phyloP scores from a whole-genome alignment of 2,888 invertebrate genomes.

The Athalia rosae region DNA sequence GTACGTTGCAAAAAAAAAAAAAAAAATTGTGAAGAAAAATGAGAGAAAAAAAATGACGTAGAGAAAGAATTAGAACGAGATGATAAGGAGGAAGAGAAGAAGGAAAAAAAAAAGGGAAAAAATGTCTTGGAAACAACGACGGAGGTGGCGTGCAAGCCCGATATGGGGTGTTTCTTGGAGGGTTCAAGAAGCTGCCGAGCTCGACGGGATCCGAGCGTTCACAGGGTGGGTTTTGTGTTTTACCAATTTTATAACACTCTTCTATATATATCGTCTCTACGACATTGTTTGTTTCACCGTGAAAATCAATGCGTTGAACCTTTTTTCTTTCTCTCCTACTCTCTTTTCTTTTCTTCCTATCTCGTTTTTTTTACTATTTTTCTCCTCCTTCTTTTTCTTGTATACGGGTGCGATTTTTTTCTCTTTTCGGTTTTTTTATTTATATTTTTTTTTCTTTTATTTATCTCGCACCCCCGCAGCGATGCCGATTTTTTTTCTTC shows the following conservation, averaged over 20 bases:
- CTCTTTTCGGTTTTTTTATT: not conserved
- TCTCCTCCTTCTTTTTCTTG: not conserved
- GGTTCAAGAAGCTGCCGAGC: no score
- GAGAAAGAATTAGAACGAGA: no score
- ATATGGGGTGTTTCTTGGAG: not conserved
- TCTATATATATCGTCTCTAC: not conserved
- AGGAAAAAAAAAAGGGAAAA: no score
- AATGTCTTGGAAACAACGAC: not conserved
- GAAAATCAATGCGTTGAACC: conserved; percentile 39
- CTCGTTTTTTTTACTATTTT: not conserved
- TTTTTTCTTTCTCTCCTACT: not conserved
- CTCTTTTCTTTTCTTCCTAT: not conserved
- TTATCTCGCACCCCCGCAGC: not conserved
- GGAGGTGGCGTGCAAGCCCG: not conserved
- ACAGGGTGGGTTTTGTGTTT: not conserved
- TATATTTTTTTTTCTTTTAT: not conserved
- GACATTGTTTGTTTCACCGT: conserved; percentile 41
- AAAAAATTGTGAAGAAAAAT: no score
- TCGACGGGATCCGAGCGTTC: no score
- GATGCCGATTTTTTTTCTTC: no score
- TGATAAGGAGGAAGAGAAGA: no score
- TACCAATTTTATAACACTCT: not conserved
- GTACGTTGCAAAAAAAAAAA: no score
- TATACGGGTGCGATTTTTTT: not conserved
- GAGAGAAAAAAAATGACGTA: no score